Evolutionary conservation across 1,140 invertebrate species (phyloP).

Genomic region (Drosophila novamexicana): DNA sequence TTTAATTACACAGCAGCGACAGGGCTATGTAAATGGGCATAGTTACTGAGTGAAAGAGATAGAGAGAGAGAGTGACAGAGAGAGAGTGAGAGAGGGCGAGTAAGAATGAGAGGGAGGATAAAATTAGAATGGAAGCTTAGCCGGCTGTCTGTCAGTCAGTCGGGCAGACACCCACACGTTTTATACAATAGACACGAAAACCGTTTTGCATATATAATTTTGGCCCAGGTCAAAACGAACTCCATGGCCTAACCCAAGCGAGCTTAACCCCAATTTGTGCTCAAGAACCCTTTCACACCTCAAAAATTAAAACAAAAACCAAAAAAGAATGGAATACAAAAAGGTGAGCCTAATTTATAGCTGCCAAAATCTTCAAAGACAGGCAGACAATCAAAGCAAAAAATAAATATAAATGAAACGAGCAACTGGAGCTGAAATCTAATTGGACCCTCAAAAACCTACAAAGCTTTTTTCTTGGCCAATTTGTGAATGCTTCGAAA

Average conservation of each 20-base stretch:
- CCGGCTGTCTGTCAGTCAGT: constrained; percentile 10
- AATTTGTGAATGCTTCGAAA: constrained; percentile 45
- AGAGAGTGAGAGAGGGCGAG: background rate
- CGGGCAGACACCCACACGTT: constrained; percentile 52
- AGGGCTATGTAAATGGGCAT: constrained; percentile 1
- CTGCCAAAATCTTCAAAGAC: constrained; percentile 56
- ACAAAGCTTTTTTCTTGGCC: constrained; percentile 34
- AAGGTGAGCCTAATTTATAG: constrained; percentile 64
- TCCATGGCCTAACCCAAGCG: background rate
- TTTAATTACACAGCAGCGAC: constrained; percentile 65
- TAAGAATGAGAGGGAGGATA: constrained; percentile 8
- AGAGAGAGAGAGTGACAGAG: background rate
- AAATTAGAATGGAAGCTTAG: constrained; percentile 42
- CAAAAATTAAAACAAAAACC: constrained; percentile 16
- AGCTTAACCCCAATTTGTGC: constrained; percentile 51
- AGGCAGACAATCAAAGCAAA: constrained; percentile 7
- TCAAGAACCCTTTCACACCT: constrained; percentile 52
- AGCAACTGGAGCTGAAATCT: constrained; percentile 43
- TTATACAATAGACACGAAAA: constrained; percentile 69
- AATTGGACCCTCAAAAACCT: constrained; percentile 37
- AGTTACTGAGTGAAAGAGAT: background rate
- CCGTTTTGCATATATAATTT: constrained; percentile 74
- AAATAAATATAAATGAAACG: constrained; percentile 1
- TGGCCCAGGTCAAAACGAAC: constrained; percentile 2
- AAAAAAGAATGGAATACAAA: constrained; percentile 4